These are phyloP conservation scores for Sterrhoptilus dennistouni DNA, from an alignment of 2,113 vertebrate genomes.

Conservation along the genomic window DNA sequence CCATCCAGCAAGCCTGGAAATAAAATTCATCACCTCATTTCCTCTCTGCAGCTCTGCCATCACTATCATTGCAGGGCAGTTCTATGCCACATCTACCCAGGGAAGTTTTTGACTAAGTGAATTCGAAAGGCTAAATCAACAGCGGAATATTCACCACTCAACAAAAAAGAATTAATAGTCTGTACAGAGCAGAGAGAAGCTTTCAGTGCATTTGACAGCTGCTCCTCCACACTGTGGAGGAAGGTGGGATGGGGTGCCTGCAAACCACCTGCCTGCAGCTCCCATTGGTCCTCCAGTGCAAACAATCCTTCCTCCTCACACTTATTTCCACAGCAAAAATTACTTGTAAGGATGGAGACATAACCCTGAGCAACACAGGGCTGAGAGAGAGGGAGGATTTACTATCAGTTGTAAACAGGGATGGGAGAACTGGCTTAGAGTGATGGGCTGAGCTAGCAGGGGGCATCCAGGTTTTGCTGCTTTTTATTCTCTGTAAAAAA, in stretches of 20 bases:
- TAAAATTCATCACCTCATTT: not conserved
- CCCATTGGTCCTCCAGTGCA: not conserved
- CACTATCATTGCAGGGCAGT: not conserved
- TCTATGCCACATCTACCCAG: not conserved
- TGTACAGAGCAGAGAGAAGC: not conserved
- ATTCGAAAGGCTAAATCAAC: not conserved
- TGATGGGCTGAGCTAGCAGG: not conserved
- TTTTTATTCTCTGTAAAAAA: not conserved
- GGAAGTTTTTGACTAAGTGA: not conserved
- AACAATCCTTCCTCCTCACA: not conserved
- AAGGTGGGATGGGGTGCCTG: not conserved
- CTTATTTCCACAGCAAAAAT: not conserved
- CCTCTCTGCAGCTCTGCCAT: not conserved
- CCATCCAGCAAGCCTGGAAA: not conserved
- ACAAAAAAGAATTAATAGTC: not conserved
- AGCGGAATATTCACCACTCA: not conserved
- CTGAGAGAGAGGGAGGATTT: not conserved
- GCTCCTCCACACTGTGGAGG: not conserved
- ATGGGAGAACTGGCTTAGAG: not conserved
- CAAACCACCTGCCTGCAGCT: not conserved
- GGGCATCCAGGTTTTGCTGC: not conserved
- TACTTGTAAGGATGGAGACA: not conserved
- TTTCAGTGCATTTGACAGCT: not conserved
- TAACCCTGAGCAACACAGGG: not conserved
- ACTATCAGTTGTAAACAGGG: fast-evolving